Evolutionary conservation across 1,140 invertebrate species (phyloP).

Genomic region (Cotesia glomerata): DNA sequence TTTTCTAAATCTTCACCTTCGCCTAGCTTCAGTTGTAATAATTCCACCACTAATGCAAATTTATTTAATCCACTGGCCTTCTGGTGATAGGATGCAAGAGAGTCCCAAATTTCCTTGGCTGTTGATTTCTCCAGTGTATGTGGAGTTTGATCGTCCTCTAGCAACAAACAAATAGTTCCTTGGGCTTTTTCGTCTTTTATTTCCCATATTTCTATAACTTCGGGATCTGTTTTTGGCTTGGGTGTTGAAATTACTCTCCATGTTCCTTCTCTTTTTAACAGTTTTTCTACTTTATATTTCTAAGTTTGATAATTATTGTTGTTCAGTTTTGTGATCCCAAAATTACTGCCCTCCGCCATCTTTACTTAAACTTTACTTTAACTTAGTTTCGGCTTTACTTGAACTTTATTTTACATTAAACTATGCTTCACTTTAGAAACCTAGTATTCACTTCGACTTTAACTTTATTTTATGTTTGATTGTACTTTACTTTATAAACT

Average conservation of each 20-base stretch:
- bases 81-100: neutral
- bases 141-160: neutral
- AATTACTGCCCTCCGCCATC: neutral
- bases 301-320: neutral
- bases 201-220: neutral
- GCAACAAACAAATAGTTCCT: no score
- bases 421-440: no score
- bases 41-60: neutral
- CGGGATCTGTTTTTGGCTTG: neutral
- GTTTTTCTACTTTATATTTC: constrained; percentile 2
- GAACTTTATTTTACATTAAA: neutral
- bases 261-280: neutral
- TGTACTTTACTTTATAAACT: no score
- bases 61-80: neutral
- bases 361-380: neutral
- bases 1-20: constrained; percentile 12
- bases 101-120: constrained; percentile 3
- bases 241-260: neutral
- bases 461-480: no score
- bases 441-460: no score
- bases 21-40: neutral
- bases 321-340: neutral
- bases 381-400: neutral
- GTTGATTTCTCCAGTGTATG: neutral
- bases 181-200: neutral